Percentiles rank a stretch among this genome's conserved stretches.
These are phyloP conservation scores for Aricia agestis DNA, from an alignment of 1,140 invertebrate genomes.

Conservation along the genomic window DNA sequence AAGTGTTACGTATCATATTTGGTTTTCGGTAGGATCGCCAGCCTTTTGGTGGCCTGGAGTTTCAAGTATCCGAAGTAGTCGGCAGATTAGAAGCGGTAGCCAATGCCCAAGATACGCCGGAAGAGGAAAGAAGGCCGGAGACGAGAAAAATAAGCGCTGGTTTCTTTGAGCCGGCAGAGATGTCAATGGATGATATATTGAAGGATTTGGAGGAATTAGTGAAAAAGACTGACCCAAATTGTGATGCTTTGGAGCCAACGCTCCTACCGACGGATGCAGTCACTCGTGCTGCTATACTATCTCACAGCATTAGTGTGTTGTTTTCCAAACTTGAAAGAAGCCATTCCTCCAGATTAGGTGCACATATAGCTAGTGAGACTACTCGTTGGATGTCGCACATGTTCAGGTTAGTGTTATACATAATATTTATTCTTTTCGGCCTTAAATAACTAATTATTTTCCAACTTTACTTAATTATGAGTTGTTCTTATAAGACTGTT, in stretches of 20 bases:
- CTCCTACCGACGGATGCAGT: constrained; percentile 70
- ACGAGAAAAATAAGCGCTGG: constrained; percentile 58
- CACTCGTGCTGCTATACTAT: constrained; percentile 81
- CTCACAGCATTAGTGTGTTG: constrained; percentile 86
- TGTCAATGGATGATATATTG: constrained; percentile 66
- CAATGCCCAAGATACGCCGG: constrained; percentile 57
- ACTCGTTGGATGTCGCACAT: constrained; percentile 87
- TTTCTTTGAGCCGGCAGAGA: constrained; percentile 67
- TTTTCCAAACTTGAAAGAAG: constrained; percentile 82
- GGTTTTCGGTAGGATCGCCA: constrained; percentile 60
- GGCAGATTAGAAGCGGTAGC: constrained; percentile 80
- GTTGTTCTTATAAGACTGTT: too few relatives aligned
- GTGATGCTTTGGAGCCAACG: constrained; percentile 58
- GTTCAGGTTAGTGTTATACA: constrained; percentile 79
- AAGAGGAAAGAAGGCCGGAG: constrained; percentile 57
- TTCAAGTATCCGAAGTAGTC: constrained; percentile 82
- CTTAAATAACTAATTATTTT: too few relatives aligned
- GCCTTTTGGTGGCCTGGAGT: constrained; percentile 77
- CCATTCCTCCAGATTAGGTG: constrained; percentile 83
- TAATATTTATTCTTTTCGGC: too few relatives aligned
- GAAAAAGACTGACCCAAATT: constrained; percentile 60
- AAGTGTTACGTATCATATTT: constrained; percentile 15
- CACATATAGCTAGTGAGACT: constrained; percentile 84
- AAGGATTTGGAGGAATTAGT: constrained; percentile 65
- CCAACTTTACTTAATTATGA: too few relatives aligned